phyloP scores from a whole-genome alignment of 2,888 invertebrate species.

The Mythimna vitellina region DNA sequence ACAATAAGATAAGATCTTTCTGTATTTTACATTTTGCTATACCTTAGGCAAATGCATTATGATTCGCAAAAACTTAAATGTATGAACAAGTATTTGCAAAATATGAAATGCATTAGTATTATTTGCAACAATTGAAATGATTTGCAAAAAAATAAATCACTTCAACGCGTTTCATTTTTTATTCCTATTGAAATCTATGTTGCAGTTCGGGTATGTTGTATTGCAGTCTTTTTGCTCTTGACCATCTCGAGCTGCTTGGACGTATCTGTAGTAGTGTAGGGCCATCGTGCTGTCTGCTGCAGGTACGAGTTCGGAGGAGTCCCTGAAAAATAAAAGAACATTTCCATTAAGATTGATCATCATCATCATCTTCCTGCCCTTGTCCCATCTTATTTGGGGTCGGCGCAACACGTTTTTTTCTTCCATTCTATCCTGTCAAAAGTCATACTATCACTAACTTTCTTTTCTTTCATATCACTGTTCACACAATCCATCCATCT shows the following conservation, averaged over 20 bases:
- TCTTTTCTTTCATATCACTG: too few relatives aligned
- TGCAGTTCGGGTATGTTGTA: slow-evolving; percentile 92
- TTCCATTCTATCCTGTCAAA: too few relatives aligned
- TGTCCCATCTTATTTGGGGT: too few relatives aligned
- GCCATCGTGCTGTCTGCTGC: slow-evolving; percentile 93
- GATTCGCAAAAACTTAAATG: not conserved
- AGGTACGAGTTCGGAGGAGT: slow-evolving; percentile 93
- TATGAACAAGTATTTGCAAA: not conserved
- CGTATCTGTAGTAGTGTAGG: slow-evolving; percentile 94
- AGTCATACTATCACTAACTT: too few relatives aligned
- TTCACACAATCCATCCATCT: too few relatives aligned
- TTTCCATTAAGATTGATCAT: not conserved
- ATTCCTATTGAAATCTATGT: slow-evolving; percentile 91
- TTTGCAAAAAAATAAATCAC: not conserved
- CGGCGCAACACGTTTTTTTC: too few relatives aligned
- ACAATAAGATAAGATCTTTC: too few relatives aligned
- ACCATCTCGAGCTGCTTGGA: slow-evolving; percentile 95
- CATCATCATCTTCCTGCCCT: too few relatives aligned
- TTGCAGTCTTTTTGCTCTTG: slow-evolving; percentile 95
- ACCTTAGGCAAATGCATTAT: not conserved
- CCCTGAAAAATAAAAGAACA: slow-evolving; percentile 91
- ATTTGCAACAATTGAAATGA: not conserved
- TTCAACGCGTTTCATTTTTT: slow-evolving; percentile 36
- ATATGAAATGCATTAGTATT: not conserved
- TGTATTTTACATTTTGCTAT: not conserved